phyloP scores from a whole-genome alignment of 1,140 invertebrate genomes.

The Heliconius eleuchia region DNA sequence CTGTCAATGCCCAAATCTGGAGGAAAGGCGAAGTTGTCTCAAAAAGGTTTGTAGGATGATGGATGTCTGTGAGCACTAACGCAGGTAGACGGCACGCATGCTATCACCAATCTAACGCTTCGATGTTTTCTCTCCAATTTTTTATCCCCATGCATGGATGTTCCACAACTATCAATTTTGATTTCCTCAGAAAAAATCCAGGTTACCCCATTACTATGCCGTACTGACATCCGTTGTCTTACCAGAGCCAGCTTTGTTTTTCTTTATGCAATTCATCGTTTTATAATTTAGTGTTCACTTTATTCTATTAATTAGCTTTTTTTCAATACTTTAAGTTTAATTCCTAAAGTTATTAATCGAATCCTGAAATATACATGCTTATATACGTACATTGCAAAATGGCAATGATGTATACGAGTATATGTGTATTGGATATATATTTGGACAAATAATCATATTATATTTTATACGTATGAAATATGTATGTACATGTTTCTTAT shows the following conservation, averaged over 20 bases:
- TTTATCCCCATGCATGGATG: conserved; percentile 31
- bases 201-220: conserved; percentile 33
- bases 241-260: conserved; percentile 50
- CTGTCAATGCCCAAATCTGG: conserved; percentile 72
- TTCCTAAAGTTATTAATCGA: not conserved
- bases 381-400: too few relatives aligned
- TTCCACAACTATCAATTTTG: conserved; percentile 13
- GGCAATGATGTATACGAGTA: too few relatives aligned
- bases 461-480: not conserved
- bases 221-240: conserved; percentile 77
- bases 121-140: conserved; percentile 37
- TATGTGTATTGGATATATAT: too few relatives aligned
- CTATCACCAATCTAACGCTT: conserved; percentile 38
- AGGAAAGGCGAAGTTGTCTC: conserved; percentile 65
- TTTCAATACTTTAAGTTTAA: not conserved
- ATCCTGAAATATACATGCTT: not conserved
- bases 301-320: not conserved
- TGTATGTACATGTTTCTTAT: not conserved
- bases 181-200: not conserved
- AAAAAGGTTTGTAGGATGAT: conserved; percentile 75
- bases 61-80: conserved; percentile 72
- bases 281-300: not conserved
- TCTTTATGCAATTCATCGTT: conserved; percentile 21
- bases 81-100: conserved; percentile 58
- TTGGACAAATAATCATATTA: too few relatives aligned